phyloP scores from a whole-genome alignment of 2,797 vertebrate species.

The Salmo trutta region DNA sequence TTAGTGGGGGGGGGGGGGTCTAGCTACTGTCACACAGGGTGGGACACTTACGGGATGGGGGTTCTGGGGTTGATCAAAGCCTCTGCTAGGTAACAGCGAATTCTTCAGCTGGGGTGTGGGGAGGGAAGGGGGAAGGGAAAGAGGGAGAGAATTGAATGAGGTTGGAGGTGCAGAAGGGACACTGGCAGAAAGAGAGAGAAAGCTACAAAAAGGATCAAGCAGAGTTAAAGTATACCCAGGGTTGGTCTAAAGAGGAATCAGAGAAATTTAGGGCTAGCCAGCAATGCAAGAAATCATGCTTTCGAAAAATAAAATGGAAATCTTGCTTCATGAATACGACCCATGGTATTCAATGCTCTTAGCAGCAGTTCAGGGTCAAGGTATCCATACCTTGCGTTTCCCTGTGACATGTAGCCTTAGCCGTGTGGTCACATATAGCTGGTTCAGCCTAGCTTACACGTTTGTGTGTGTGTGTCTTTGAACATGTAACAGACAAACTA shows the following conservation, averaged over 20 bases:
- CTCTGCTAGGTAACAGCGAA: constrained; percentile 69
- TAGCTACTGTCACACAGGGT: constrained; percentile 39
- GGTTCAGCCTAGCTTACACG: neutral
- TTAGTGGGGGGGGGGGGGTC: neutral
- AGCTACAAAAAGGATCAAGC: neutral
- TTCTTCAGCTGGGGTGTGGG: constrained; percentile 76
- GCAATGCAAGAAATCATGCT: no score
- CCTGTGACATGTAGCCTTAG: neutral
- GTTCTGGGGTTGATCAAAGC: constrained; percentile 66
- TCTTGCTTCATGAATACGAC: neutral
- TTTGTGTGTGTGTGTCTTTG: neutral
- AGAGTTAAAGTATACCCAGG: neutral
- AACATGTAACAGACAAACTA: neutral
- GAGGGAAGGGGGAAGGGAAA: constrained; percentile 1
- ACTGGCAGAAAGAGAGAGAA: no score
- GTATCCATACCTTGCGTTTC: neutral
- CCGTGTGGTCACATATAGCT: neutral
- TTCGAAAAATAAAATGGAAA: no score
- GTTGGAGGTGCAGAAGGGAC: constrained; percentile 25
- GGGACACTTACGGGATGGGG: constrained; percentile 78
- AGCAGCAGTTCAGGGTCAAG: neutral
- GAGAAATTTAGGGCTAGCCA: no score
- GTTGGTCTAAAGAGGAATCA: no score
- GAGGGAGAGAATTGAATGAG: constrained; percentile 29
- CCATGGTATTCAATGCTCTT: neutral